Percentiles rank a stretch among this genome's conserved stretches.
phyloP scores from a whole-genome alignment of 2,113 vertebrate species.

The Hippopotamus amphibius region DNA sequence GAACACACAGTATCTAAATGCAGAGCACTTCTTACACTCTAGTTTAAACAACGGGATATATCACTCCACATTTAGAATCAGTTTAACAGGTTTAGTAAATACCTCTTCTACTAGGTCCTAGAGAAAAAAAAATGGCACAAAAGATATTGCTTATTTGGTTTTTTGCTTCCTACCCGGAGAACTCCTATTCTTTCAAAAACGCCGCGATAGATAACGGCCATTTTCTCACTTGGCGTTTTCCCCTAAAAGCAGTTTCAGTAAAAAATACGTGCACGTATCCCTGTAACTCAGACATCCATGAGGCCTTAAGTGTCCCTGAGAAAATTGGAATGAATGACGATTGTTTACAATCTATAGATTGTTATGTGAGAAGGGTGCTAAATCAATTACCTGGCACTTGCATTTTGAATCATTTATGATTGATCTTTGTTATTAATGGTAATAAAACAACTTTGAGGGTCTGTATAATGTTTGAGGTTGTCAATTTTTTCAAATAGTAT shows the following conservation, averaged over 20 bases:
- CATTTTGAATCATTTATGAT: background rate
- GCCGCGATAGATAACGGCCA: background rate
- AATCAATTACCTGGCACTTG: background rate
- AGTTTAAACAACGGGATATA: background rate
- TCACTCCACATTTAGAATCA: background rate
- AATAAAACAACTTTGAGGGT: background rate
- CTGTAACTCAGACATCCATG: background rate
- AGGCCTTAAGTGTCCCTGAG: background rate
- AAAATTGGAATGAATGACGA: background rate
- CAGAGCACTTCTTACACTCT: background rate
- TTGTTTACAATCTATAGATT: background rate
- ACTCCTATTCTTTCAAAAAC: background rate
- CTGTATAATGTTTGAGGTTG: background rate
- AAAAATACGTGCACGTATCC: background rate
- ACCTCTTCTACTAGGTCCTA: background rate
- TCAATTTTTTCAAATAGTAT: background rate
- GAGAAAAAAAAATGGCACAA: background rate
- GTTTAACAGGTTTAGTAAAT: background rate
- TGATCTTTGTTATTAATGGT: background rate
- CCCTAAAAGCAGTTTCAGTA: background rate
- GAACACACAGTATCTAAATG: background rate
- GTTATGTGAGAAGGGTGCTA: background rate
- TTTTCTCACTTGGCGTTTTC: constrained; percentile 15
- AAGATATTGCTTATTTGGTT: background rate
- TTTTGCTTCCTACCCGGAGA: background rate